These are phyloP conservation scores for Aphrophora alni DNA, from an alignment of 2,888 invertebrate genomes.

Conservation along the genomic window DNA sequence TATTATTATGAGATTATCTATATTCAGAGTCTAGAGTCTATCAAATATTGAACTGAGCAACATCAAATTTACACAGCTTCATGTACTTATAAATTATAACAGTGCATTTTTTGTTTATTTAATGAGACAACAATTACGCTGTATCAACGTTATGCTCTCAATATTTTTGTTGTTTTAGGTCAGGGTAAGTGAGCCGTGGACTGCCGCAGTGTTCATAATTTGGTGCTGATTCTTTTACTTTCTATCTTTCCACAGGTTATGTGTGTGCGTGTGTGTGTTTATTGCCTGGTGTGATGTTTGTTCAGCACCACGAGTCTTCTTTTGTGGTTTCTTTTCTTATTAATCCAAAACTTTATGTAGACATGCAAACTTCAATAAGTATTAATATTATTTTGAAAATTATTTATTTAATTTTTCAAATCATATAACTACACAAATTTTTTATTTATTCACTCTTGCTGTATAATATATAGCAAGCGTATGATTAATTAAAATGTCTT, in stretches of 20 bases:
- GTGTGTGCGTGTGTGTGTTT: not conserved
- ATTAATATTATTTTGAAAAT: too few species aligned
- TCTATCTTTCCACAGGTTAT: conserved; percentile 17
- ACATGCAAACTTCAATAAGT: not conserved
- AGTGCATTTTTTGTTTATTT: conserved; percentile 10
- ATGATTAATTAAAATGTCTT: too few species aligned
- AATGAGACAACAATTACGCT: conserved; percentile 16
- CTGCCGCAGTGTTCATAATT: conserved; percentile 12
- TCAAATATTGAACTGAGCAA: too few species aligned
- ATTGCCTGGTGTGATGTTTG: not conserved
- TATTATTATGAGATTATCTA: too few species aligned
- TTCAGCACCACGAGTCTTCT: not conserved
- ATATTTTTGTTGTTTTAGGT: conserved; percentile 47
- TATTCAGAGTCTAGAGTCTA: too few species aligned
- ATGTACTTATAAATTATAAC: too few species aligned
- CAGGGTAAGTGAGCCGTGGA: conserved; percentile 50
- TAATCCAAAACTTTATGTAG: not conserved
- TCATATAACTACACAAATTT: too few species aligned
- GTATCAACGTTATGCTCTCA: not conserved
- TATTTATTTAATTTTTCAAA: too few species aligned
- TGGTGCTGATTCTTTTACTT: conserved; percentile 39
- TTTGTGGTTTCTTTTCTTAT: not conserved
- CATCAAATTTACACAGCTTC: too few species aligned
- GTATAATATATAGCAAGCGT: too few species aligned
- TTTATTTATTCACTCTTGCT: too few species aligned